A percentile compares a stretch with the other conserved stretches of the same genome.
Evolutionary conservation across 2,888 invertebrate species (phyloP).

Genomic region (Euplexia lucipara): DNA sequence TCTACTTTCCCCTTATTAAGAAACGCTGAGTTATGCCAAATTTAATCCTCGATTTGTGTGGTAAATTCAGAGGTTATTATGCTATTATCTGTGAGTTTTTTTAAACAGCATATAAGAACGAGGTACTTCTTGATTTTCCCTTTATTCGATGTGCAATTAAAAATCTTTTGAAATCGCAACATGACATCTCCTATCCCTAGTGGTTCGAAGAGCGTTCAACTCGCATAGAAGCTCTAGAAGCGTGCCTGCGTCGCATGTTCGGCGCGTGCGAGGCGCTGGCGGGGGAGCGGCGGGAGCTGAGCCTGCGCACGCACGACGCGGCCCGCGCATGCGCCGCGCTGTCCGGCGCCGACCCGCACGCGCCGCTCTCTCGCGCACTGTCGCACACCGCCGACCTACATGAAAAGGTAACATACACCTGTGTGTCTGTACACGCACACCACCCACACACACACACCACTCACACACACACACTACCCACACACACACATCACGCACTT

Average conservation of each 20-base stretch:
- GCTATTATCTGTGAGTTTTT: too few species aligned
- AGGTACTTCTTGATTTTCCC: neutral
- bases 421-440: neutral
- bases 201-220: constrained; percentile 99
- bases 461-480: too few species aligned
- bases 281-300: constrained; percentile 96
- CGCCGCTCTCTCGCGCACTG: constrained; percentile 95
- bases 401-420: constrained; percentile 85
- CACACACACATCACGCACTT: too few species aligned
- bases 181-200: constrained; percentile 81
- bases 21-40: too few species aligned
- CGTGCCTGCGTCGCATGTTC: constrained; percentile 96
- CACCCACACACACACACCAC: neutral
- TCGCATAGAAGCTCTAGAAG: constrained; percentile 97
- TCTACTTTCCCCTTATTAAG: too few species aligned
- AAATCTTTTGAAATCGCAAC: neutral
- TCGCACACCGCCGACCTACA: constrained; percentile 90
- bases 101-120: too few species aligned
- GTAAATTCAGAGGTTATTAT: too few species aligned
- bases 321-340: constrained; percentile 96
- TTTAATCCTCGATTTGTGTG: too few species aligned
- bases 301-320: constrained; percentile 94
- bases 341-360: constrained; percentile 98
- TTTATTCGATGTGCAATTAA: neutral
- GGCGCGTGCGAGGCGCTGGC: constrained; percentile 97